Base-by-base conservation (phyloP, 2,113 vertebrate genomes). In the Solea senegalensis region DNA sequence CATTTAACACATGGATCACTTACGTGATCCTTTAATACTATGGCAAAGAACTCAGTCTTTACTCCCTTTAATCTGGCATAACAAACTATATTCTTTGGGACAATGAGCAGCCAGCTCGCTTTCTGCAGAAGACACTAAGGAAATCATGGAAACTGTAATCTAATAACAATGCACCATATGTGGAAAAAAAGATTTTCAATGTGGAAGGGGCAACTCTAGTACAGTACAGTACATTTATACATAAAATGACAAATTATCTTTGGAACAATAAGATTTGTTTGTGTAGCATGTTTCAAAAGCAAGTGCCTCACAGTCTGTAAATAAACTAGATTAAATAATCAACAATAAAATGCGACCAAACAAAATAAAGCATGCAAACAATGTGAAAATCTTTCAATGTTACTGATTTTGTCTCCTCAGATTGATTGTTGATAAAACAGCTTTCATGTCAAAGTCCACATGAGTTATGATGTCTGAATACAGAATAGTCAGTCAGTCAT, bases 151-250 rank as follows among this genome's bases (percentile, higher is more conserved):
- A 81, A 73, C 75, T 70, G 26, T 85, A 80, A 90, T 87, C 74
- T 82, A 90, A 87, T 86, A 88, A 84, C 54, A 72, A 73, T 59
- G 80, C 61, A 67, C 68, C 80, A 75, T 62, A 78, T 83, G 83
- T 82, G 62, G 74, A 79, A 73, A 81, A 74, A 76, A 70, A 82
- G 75, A 86, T 68, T 88, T 83, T 81, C 50, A 53, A 44, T 60
- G 67, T 48, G 54, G 84, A 73, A 80, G 79, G 66, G 67, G 52
- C 55, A 13, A 83, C 68, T 72, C 59, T 64, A 66, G 57, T 72
- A n/a, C n/a, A n/a, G 58, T 72, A 73, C 62, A 21, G 73, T 79
- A 87, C 84, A 90, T 91, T 87, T 88, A 82, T 63, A 73, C 79
- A 75, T 58, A 65, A 80, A 74, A 80, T 84, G 87, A 89, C 72